Conservation (phyloP, 2,113 vertebrate species). For the Dissostichus mawsoni region DNA sequence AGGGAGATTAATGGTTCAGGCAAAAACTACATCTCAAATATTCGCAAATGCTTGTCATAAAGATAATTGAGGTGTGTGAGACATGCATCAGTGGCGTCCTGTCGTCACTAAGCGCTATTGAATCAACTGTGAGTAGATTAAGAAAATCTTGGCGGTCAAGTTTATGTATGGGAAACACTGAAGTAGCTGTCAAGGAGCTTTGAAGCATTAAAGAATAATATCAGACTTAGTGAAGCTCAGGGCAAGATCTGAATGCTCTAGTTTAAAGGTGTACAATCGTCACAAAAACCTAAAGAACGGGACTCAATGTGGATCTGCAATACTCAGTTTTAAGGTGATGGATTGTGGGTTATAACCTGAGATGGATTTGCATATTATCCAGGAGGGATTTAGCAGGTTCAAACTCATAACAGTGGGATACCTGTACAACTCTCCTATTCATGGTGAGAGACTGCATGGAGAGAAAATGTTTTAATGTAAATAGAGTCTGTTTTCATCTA, state of each 20-base stretch:
- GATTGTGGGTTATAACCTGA: conserved; percentile 23
- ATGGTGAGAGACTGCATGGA: neutral
- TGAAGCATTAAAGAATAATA: neutral
- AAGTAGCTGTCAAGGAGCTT: neutral
- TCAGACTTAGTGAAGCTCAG: neutral
- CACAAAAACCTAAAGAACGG: neutral
- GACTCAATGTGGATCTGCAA: neutral
- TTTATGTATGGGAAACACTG: no score
- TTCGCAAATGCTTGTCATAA: neutral
- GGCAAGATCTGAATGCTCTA: neutral
- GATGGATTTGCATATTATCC: neutral
- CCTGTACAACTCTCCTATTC: neutral
- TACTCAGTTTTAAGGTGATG: neutral
- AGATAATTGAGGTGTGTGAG: neutral
- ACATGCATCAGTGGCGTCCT: no score
- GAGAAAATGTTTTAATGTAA: neutral
- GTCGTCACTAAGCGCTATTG: no score
- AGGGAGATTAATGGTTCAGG: neutral
- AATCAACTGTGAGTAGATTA: no score
- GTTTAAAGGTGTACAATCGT: conserved; percentile 11
- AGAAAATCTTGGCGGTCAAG: no score
- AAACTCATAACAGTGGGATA: neutral
- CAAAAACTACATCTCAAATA: neutral
- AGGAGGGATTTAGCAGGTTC: neutral
- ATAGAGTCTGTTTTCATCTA: neutral